Conservation (phyloP, 2,113 vertebrate genomes). For the Platichthys flesus region DNA sequence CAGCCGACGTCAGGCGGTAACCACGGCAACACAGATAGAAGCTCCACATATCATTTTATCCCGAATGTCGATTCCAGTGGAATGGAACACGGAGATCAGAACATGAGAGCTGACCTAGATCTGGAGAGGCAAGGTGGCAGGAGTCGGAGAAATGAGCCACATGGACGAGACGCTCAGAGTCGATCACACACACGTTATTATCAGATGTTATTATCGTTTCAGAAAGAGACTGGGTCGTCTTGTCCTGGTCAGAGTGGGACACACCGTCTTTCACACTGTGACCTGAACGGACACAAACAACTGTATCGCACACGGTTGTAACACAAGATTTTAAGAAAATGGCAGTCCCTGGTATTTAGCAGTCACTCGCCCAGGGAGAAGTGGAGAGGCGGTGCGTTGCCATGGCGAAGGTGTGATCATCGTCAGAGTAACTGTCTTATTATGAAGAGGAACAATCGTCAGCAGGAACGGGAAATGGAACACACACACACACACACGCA, state of each 20-base stretch:
- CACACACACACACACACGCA: background rate
- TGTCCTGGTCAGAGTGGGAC: background rate
- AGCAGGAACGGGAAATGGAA: background rate
- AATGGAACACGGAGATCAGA: slow-evolving; percentile 62
- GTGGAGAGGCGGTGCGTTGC: slow-evolving; percentile 33
- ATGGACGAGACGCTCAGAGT: too few species aligned
- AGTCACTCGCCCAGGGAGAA: background rate
- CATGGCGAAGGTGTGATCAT: slow-evolving; percentile 38
- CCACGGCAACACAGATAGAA: slow-evolving; percentile 64
- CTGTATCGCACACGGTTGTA: background rate
- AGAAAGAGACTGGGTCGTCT: background rate
- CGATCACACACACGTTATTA: too few species aligned
- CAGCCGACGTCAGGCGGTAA: slow-evolving; percentile 50
- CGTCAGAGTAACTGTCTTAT: background rate
- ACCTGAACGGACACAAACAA: background rate
- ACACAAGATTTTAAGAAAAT: background rate
- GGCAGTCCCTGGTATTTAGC: background rate
- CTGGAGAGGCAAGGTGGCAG: slow-evolving; percentile 34
- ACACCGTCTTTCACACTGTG: background rate
- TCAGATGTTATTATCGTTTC: background rate
- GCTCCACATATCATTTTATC: slow-evolving; percentile 59
- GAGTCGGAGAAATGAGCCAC: background rate
- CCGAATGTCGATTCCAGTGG: slow-evolving; percentile 45
- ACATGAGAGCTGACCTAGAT: slow-evolving; percentile 71
- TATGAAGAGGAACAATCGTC: slow-evolving; percentile 25